Conservation (phyloP, 2,113 vertebrate species). For the Corapipo altera region DNA sequence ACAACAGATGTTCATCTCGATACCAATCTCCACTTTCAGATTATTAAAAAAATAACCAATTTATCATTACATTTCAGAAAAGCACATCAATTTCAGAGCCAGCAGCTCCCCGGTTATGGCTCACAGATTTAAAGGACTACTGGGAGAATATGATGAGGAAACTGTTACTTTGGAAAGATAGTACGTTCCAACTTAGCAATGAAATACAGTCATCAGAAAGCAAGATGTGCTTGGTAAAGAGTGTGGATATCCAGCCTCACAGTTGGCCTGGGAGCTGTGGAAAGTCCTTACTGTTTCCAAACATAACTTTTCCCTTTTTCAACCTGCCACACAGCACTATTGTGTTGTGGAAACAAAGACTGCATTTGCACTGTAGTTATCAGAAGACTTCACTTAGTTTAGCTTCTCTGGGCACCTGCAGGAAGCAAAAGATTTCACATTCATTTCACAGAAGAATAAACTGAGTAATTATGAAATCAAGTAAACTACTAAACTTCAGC, state of each 20-base stretch:
- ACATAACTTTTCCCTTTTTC: not conserved
- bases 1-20: slow-evolving; percentile 18
- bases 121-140: not conserved
- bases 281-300: not conserved
- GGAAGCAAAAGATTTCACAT: not conserved
- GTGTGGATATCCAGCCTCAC: not conserved
- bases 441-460: not conserved
- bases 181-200: not conserved
- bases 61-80: not conserved
- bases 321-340: not conserved
- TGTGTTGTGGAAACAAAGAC: not conserved
- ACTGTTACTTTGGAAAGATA: not conserved
- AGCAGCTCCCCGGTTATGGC: not conserved
- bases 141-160: not conserved
- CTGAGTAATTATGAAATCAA: not conserved
- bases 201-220: not conserved
- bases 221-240: not conserved
- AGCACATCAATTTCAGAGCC: not conserved
- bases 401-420: not conserved
- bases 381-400: not conserved
- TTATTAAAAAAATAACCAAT: not conserved
- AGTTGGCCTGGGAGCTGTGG: not conserved
- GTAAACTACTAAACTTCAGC: not conserved
- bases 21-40: not conserved
- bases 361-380: not conserved